Conservation (phyloP, 2,888 invertebrate species). For the Hyles lineata region DNA sequence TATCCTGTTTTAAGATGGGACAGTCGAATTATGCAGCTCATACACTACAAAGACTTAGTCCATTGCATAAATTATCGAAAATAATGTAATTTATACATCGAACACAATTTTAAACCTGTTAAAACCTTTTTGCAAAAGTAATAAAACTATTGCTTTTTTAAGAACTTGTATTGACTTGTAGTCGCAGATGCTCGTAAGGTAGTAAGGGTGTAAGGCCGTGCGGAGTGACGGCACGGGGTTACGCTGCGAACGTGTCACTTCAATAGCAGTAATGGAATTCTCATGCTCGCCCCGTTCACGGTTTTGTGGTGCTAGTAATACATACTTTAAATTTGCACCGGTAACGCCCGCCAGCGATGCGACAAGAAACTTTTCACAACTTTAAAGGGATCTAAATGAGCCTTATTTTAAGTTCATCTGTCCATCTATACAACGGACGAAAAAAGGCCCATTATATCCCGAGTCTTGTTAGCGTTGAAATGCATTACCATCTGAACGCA, state of each 20-base stretch:
- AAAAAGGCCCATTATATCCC: constrained; percentile 40
- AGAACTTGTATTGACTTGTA: neutral
- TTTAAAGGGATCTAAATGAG: constrained; percentile 73
- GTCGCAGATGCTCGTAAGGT: constrained; percentile 10
- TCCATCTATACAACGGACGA: constrained; percentile 46
- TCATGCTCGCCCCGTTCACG: constrained; percentile 76
- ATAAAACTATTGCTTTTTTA: neutral
- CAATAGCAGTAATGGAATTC: constrained; percentile 80
- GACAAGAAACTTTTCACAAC: constrained; percentile 71
- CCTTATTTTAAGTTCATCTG: constrained; percentile 64
- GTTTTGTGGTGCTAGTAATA: constrained; percentile 76
- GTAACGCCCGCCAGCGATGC: constrained; percentile 71
- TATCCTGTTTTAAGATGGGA: too few relatives aligned
- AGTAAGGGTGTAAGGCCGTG: constrained; percentile 34
- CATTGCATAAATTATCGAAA: too few relatives aligned
- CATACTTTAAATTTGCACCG: constrained; percentile 83
- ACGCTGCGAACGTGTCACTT: constrained; percentile 67
- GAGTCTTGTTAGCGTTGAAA: constrained; percentile 37
- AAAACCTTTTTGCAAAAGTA: neutral
- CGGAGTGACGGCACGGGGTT: constrained; percentile 48
- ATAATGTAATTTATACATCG: too few relatives aligned
- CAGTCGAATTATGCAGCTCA: too few relatives aligned
- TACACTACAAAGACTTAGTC: too few relatives aligned
- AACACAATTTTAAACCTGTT: too few relatives aligned
- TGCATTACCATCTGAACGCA: constrained; percentile 38